phyloP scores from a whole-genome alignment of 2,113 vertebrate species.

The Galemys pyrenaicus region DNA sequence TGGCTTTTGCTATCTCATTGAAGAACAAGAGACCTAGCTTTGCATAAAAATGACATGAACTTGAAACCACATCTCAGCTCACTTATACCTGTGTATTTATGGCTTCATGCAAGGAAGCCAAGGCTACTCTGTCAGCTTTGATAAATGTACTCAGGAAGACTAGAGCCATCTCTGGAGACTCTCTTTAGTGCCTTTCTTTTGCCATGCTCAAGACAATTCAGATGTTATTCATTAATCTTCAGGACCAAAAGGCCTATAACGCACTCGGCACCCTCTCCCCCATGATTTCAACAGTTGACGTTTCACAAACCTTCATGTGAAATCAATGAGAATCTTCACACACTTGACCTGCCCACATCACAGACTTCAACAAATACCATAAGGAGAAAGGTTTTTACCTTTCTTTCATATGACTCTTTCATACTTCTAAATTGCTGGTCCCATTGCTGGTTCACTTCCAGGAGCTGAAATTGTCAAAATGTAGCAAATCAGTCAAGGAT shows the following conservation, averaged over 20 bases:
- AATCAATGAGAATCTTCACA: neutral
- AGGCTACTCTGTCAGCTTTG: too few species aligned
- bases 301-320: neutral
- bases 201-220: neutral
- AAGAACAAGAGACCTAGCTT: neutral
- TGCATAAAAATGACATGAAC: neutral
- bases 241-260: neutral
- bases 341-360: neutral
- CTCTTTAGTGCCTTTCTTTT: neutral
- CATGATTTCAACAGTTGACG: neutral
- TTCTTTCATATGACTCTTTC: constrained; percentile 84
- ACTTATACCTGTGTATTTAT: too few species aligned
- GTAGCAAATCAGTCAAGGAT: neutral
- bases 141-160: neutral
- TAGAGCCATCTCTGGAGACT: neutral
- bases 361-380: neutral
- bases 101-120: too few species aligned
- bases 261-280: neutral
- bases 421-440: constrained; percentile 85
- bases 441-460: constrained; percentile 88
- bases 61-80: neutral
- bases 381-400: constrained; percentile 77
- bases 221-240: neutral
- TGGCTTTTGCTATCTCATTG: neutral
- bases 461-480: constrained; percentile 84